A percentile compares a stretch with the other conserved stretches of the same genome.
Conservation (phyloP, 2,888 invertebrate genomes). For the Furcula furcula region DNA sequence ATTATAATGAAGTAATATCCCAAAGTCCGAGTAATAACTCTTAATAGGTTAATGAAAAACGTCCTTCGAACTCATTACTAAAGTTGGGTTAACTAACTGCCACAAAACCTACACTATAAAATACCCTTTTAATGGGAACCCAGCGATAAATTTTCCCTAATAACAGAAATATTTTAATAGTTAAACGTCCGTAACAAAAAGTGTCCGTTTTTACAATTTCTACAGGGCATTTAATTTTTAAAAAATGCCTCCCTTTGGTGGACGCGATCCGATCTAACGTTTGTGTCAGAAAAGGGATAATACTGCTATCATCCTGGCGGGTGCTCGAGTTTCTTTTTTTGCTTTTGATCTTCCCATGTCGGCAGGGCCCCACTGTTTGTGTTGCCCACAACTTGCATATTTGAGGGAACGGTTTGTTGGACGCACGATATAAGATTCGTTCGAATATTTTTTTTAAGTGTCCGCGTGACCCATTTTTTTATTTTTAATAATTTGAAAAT, state of each 20-base stretch:
- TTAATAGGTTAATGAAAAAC: slow-evolving; percentile 27
- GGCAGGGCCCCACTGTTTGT: slow-evolving; percentile 9
- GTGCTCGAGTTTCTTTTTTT: slow-evolving; percentile 59
- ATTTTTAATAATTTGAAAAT: slow-evolving; percentile 64
- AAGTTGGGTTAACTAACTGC: slow-evolving; percentile 48
- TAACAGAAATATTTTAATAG: slow-evolving; percentile 73
- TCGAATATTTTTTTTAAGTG: slow-evolving; percentile 13
- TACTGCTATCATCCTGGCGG: slow-evolving; percentile 63
- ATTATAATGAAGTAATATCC: slow-evolving; percentile 34
- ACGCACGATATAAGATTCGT: background rate
- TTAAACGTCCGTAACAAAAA: slow-evolving; percentile 62
- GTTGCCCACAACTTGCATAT: background rate
- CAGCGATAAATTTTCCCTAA: slow-evolving; percentile 71
- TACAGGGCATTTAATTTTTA: slow-evolving; percentile 59
- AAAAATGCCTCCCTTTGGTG: slow-evolving; percentile 60
- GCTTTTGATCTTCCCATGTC: slow-evolving; percentile 11
- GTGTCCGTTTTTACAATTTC: slow-evolving; percentile 66
- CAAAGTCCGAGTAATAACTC: slow-evolving; percentile 16
- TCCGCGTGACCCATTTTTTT: slow-evolving; percentile 41
- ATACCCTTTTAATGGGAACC: slow-evolving; percentile 66
- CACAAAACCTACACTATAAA: slow-evolving; percentile 72
- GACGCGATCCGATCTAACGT: slow-evolving; percentile 70
- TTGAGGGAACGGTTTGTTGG: slow-evolving; percentile 1
- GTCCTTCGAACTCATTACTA: slow-evolving; percentile 44
- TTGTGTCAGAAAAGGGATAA: slow-evolving; percentile 76